Conservation (phyloP, 2,113 vertebrate species). For the Edolisoma coerulescens region DNA sequence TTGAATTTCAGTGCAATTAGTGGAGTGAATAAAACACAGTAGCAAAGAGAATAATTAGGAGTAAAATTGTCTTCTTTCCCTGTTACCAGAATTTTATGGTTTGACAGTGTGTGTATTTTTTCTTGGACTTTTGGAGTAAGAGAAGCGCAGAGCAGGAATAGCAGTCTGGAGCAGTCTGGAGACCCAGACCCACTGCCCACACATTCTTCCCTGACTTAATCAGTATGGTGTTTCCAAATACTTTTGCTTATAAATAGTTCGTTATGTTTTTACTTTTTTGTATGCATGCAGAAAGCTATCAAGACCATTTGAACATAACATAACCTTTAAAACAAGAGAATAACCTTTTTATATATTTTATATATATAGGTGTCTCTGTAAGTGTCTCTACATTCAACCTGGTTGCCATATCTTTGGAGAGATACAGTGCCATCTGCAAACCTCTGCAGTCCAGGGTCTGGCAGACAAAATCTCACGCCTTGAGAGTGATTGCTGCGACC, state of each 20-base stretch:
- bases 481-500: slow-evolving; percentile 90
- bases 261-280: background rate
- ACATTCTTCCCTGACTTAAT: background rate
- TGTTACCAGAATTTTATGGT: background rate
- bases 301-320: background rate
- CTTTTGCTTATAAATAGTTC: background rate
- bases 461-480: slow-evolving; percentile 96
- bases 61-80: background rate
- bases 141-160: background rate
- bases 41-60: background rate
- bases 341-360: background rate
- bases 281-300: background rate
- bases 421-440: slow-evolving; percentile 97
- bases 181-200: background rate
- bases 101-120: background rate
- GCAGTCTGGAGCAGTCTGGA: background rate
- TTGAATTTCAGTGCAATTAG: background rate
- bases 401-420: slow-evolving; percentile 95
- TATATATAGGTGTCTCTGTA: slow-evolving; percentile 85
- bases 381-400: slow-evolving; percentile 96
- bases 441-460: slow-evolving; percentile 90
- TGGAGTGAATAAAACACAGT: background rate
- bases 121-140: background rate
- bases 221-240: background rate
- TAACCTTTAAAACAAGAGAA: background rate